phyloP scores from a whole-genome alignment of 2,113 vertebrate genomes.

The Hemibagrus wyckioides region DNA sequence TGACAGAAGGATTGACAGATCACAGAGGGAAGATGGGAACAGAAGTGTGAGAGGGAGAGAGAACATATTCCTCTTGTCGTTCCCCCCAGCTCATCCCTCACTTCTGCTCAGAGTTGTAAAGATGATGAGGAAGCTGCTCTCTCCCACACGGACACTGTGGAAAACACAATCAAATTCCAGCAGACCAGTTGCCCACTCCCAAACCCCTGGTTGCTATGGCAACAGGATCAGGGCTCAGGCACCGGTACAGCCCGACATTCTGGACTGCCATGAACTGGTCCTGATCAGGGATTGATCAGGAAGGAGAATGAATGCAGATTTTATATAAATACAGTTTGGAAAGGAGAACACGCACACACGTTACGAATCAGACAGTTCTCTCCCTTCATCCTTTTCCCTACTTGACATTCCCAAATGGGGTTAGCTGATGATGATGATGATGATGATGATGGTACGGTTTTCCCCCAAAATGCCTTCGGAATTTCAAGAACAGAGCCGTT shows the following conservation, averaged over 20 bases:
- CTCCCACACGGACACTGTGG: background rate
- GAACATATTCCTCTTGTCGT: conserved; percentile 11
- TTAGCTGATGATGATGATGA: background rate
- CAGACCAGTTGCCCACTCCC: background rate
- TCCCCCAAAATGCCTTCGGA: background rate
- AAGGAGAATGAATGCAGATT: background rate
- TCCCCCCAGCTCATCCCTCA: conserved; percentile 1
- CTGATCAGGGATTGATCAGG: background rate
- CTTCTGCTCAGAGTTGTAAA: conserved; percentile 43
- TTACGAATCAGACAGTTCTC: background rate
- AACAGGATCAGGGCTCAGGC: conserved; percentile 44
- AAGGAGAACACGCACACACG: background rate
- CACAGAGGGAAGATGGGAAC: background rate
- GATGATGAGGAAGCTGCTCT: conserved; percentile 51
- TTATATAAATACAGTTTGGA: background rate
- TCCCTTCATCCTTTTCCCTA: background rate
- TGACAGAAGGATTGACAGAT: background rate
- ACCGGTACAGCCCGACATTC: background rate
- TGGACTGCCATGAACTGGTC: background rate
- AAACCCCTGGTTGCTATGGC: conserved; percentile 32
- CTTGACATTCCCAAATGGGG: background rate
- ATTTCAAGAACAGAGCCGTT: background rate
- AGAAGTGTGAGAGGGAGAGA: background rate
- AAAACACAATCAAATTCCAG: background rate
- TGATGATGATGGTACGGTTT: background rate